A percentile compares a stretch with the other conserved stretches of the same genome.
These are phyloP conservation scores for Dasysyrphus tricinctus DNA, from an alignment of 2,888 invertebrate species.

Conservation along the genomic window DNA sequence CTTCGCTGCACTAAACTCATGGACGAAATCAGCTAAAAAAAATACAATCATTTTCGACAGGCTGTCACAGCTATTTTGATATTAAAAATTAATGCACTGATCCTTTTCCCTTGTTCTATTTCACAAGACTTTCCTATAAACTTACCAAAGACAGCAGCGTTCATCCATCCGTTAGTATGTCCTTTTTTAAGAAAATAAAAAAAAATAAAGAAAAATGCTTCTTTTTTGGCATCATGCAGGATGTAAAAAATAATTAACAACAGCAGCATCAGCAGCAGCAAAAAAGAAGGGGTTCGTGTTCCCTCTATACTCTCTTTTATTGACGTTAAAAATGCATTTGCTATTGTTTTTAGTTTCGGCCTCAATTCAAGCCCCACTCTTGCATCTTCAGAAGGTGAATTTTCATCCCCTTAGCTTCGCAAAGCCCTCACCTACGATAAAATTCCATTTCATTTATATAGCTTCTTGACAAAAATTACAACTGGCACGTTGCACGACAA, in stretches of 20 bases:
- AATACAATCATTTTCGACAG: constrained; percentile 26
- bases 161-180: constrained; percentile 45
- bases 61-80: constrained; percentile 62
- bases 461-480: constrained; percentile 73
- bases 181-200: constrained; percentile 48
- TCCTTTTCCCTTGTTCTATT: not conserved
- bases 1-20: constrained; percentile 32
- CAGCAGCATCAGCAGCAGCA: constrained; percentile 34
- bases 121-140: constrained; percentile 10
- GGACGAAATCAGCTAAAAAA: constrained; percentile 34
- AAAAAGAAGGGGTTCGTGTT: constrained; percentile 1
- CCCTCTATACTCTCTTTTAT: constrained; percentile 5
- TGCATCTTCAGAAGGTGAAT: constrained; percentile 35
- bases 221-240: constrained; percentile 67
- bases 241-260: constrained; percentile 72
- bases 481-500: constrained; percentile 54
- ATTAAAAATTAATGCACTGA: constrained; percentile 71
- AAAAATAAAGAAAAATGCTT: constrained; percentile 15
- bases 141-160: constrained; percentile 41
- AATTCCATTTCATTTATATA: constrained; percentile 73
- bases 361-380: constrained; percentile 24
- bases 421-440: constrained; percentile 11
- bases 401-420: not conserved
- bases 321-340: constrained; percentile 69
- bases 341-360: constrained; percentile 56